Conservation (phyloP, 2,797 vertebrate genomes). For the Aulostomus chinensis region DNA sequence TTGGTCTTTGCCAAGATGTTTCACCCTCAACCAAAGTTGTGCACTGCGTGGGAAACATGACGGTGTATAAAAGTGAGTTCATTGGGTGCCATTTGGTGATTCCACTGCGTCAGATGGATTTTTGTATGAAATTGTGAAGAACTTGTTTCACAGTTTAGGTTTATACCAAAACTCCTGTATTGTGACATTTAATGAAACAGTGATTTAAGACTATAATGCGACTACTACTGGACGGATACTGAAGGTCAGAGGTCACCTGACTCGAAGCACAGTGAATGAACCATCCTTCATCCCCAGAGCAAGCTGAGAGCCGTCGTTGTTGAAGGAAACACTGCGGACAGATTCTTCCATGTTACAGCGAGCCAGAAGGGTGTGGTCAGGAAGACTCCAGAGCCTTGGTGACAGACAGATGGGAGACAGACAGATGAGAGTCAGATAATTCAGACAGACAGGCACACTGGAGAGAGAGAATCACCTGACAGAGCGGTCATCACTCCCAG, state of each 20-base stretch:
- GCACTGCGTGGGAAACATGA: too few species aligned
- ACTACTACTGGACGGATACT: too few species aligned
- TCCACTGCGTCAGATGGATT: too few species aligned
- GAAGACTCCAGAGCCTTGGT: conserved; percentile 90
- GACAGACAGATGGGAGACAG: background rate
- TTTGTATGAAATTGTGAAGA: too few species aligned
- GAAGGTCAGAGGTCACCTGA: conserved; percentile 77
- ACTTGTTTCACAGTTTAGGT: too few species aligned
- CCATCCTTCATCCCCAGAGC: conserved; percentile 97
- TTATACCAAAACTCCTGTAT: too few species aligned
- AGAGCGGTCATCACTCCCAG: conserved; percentile 93
- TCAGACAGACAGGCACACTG: conserved; percentile 8
- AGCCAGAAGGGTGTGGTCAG: conserved; percentile 91
- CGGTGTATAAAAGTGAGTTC: too few species aligned
- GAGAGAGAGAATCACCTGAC: conserved; percentile 76
- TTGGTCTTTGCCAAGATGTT: too few species aligned
- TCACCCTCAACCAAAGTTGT: too few species aligned
- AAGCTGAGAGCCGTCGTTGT: conserved; percentile 90
- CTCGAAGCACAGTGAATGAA: conserved; percentile 95
- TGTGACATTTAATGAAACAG: too few species aligned
- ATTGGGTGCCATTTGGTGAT: too few species aligned
- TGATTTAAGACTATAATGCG: too few species aligned
- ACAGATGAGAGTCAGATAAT: background rate
- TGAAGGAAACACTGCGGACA: conserved; percentile 91
- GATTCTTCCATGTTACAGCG: conserved; percentile 98